These are phyloP conservation scores for Heliconius aoede DNA, from an alignment of 2,888 invertebrate genomes.

Conservation along the genomic window DNA sequence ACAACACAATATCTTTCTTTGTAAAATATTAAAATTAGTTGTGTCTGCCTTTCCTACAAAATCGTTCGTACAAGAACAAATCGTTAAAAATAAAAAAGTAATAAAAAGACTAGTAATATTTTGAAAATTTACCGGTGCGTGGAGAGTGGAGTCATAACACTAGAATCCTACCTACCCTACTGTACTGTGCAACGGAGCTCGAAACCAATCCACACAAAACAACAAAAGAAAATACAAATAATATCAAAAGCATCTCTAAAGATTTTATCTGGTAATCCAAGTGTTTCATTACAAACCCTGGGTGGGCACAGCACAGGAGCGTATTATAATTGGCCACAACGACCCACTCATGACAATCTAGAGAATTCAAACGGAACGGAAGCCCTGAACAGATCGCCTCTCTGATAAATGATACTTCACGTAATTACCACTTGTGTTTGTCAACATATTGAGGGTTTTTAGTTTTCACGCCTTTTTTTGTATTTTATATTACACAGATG, in stretches of 20 bases:
- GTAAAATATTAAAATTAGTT: no score
- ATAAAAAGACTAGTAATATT: no score
- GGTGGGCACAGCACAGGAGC: conserved; percentile 66
- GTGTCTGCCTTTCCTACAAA: no score
- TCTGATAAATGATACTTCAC: conserved; percentile 38
- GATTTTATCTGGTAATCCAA: conserved; percentile 64
- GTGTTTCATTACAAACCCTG: conserved; percentile 72
- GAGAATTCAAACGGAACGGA: conserved; percentile 61
- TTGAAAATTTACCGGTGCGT: no score
- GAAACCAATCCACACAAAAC: not conserved
- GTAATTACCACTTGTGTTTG: conserved; percentile 37
- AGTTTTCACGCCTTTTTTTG: no score
- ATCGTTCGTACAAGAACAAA: no score
- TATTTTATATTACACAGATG: no score
- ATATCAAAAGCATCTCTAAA: conserved; percentile 49
- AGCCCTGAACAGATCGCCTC: conserved; percentile 49
- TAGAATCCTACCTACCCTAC: no score
- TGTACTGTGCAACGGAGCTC: not conserved
- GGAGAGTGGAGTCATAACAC: no score
- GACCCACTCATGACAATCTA: conserved; percentile 62
- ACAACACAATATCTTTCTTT: no score
- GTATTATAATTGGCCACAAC: conserved; percentile 63
- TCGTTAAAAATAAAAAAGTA: no score
- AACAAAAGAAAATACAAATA: not conserved
- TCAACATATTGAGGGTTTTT: conserved; percentile 18